These are phyloP conservation scores for Emberiza fucata DNA, from an alignment of 2,113 vertebrate species.

Conservation along the genomic window DNA sequence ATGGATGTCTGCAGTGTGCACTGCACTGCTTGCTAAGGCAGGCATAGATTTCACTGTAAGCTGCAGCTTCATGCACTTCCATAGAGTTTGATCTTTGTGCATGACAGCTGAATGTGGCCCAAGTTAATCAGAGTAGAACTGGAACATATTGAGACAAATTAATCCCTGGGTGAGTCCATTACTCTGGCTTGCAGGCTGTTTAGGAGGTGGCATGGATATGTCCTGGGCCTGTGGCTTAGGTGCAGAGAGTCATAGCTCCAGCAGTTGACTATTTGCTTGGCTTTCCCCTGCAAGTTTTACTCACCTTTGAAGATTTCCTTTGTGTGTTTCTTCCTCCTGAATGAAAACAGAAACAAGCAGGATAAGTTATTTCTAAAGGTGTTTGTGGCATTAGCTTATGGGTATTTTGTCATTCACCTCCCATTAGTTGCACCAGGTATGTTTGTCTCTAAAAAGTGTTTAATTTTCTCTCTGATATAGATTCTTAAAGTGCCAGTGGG, in stretches of 20 bases:
- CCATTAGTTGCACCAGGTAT: neutral
- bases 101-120: neutral
- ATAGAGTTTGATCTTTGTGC: neutral
- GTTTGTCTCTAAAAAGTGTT: neutral
- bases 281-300: neutral
- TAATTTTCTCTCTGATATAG: neutral
- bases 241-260: neutral
- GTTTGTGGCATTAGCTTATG: neutral
- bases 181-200: neutral
- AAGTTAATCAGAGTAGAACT: neutral
- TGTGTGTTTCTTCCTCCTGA: constrained; percentile 85
- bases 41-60: rapidly evolving
- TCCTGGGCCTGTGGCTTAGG: neutral
- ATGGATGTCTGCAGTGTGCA: neutral
- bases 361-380: neutral
- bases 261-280: neutral
- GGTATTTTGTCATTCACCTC: neutral
- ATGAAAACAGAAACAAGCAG: constrained; percentile 55
- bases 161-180: neutral
- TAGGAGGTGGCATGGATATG: neutral
- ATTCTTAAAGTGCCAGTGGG: neutral
- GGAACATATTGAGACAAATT: neutral
- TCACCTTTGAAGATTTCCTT: constrained; percentile 93
- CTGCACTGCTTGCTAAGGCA: neutral
- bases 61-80: neutral